Percentiles rank a stretch among this genome's conserved stretches.
phyloP scores from a whole-genome alignment of 2,888 invertebrate species.

The Dynastes tityus region DNA sequence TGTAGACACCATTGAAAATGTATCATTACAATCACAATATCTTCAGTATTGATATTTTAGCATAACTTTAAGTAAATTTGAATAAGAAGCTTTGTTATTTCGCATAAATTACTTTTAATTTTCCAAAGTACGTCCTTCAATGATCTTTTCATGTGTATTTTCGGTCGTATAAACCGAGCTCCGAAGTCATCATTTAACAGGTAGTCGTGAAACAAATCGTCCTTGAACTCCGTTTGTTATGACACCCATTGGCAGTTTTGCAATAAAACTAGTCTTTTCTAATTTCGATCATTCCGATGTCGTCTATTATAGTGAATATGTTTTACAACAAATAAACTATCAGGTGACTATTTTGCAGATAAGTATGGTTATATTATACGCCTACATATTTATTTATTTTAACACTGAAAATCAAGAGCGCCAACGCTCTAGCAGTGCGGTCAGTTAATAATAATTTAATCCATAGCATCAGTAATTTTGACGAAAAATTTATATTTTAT shows the following conservation, averaged over 20 bases:
- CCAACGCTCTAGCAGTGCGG: no score
- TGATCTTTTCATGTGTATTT: background rate
- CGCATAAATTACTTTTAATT: background rate
- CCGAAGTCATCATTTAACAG: slow-evolving; percentile 25
- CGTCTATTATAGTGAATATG: background rate
- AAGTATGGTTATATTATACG: no score
- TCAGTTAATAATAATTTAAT: no score
- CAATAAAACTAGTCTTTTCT: background rate
- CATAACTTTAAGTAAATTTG: background rate
- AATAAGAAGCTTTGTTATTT: no score
- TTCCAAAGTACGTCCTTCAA: background rate
- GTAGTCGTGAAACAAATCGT: slow-evolving; percentile 30
- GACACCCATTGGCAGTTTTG: slow-evolving; percentile 11
- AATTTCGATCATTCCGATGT: background rate
- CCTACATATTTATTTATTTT: no score
- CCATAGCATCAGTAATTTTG: no score
- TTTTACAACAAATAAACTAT: background rate
- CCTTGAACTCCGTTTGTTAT: slow-evolving; percentile 40
- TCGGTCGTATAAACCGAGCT: slow-evolving; percentile 14
- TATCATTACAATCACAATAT: background rate
- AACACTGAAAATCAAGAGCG: no score
- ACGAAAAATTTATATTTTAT: no score
- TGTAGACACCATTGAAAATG: background rate
- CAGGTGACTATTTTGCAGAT: no score
- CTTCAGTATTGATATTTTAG: background rate